Evolutionary conservation across 2,888 invertebrate species (phyloP).

Genomic region (Actias luna): DNA sequence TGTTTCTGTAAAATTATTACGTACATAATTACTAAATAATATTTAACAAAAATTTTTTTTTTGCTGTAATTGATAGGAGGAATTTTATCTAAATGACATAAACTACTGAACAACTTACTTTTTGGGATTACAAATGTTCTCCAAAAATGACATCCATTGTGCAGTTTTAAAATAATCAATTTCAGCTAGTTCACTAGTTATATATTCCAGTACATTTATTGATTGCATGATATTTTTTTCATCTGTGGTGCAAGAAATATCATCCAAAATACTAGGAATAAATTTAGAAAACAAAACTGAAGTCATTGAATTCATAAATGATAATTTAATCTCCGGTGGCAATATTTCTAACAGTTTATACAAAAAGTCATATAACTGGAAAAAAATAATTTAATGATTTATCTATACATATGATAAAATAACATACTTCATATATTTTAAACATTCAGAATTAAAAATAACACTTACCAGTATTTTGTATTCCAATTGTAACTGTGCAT

Average conservation of each 20-base stretch:
- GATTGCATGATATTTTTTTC: constrained; percentile 18
- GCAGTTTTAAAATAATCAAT: constrained; percentile 58
- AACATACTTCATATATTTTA: background rate
- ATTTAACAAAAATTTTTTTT: too few species aligned
- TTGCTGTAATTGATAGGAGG: too few species aligned
- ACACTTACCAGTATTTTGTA: constrained; percentile 43
- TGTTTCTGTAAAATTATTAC: too few species aligned
- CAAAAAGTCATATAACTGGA: constrained; percentile 38
- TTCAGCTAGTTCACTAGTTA: constrained; percentile 59
- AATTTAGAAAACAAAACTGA: constrained; percentile 73
- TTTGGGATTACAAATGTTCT: constrained; percentile 54
- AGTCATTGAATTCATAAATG: constrained; percentile 61
- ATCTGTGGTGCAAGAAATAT: constrained; percentile 16
- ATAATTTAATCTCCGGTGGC: constrained; percentile 51
- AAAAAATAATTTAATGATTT: constrained; percentile 9
- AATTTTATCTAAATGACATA: too few species aligned
- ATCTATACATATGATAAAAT: background rate
- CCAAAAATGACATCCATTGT: constrained; percentile 63
- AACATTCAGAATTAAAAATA: background rate
- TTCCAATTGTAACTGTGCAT: constrained; percentile 30
- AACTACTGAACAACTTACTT: constrained; percentile 46
- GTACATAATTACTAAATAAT: too few species aligned
- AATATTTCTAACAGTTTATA: constrained; percentile 51
- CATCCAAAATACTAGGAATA: constrained; percentile 63
- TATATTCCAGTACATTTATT: constrained; percentile 62